Evolutionary conservation across 64 coral and sea anemone species (phyloP).

Genomic region (Cladopsammia gracilis): DNA sequence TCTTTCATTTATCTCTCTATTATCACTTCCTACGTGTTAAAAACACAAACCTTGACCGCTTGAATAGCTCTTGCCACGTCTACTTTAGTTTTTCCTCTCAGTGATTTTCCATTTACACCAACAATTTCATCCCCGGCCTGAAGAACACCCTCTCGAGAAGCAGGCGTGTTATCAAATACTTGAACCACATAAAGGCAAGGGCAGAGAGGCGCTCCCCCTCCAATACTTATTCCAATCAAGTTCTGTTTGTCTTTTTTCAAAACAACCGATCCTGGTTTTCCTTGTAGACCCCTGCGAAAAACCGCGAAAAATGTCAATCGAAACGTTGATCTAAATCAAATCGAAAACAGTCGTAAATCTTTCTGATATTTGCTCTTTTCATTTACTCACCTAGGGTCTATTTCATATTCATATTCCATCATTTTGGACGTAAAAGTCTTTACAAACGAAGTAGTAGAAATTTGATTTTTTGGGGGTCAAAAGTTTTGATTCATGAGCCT

Average conservation of each 20-base stretch:
- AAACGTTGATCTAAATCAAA: not conserved
- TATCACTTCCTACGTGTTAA: not conserved
- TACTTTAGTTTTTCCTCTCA: conserved; percentile 98
- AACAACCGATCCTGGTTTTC: conserved; percentile 87
- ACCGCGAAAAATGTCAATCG: not conserved
- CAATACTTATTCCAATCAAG: conserved; percentile 96
- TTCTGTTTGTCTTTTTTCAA: conserved; percentile 99
- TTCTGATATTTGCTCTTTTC: not conserved
- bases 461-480: not conserved
- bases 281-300: conserved; percentile 88
- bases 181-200: conserved; percentile 98
- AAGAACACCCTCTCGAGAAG: conserved; percentile 87
- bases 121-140: conserved; percentile 99
- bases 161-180: conserved; percentile 99
- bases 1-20: not conserved
- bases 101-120: conserved; percentile 97
- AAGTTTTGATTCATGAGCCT: conserved; percentile 65
- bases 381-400: conserved; percentile 87
- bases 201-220: conserved; percentile 95
- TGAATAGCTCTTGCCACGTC: conserved; percentile 99
- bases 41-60: conserved; percentile 83
- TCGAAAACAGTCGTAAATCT: not conserved
- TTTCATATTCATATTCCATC: conserved; percentile 99
- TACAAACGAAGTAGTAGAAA: not conserved
- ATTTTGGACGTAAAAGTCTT: conserved; percentile 58